Percentiles rank a stretch among this genome's conserved stretches.
These are phyloP conservation scores for Gymnopithys bicolor DNA, from an alignment of 2,797 vertebrate species.

Conservation along the genomic window DNA sequence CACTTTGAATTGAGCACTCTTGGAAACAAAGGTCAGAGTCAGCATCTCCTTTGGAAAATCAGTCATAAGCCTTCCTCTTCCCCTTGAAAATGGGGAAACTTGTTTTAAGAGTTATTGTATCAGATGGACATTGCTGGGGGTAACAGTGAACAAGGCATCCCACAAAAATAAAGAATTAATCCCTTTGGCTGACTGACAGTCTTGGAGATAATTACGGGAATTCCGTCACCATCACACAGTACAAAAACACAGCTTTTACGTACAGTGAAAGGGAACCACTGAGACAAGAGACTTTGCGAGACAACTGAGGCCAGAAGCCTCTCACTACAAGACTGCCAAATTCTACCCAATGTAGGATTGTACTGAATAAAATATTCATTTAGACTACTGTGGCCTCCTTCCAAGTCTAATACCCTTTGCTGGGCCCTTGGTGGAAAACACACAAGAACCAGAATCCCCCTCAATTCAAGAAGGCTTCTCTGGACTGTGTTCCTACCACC, in stretches of 20 bases:
- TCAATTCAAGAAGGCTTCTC: background rate
- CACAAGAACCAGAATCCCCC: background rate
- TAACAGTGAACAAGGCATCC: background rate
- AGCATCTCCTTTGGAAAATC: background rate
- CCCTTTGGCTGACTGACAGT: background rate
- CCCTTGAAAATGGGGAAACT: background rate
- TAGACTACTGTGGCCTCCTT: background rate
- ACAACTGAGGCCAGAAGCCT: background rate
- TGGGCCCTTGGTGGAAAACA: background rate
- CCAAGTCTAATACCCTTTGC: slow-evolving; percentile 30
- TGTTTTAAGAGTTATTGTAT: background rate
- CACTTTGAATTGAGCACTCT: background rate
- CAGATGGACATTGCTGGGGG: background rate
- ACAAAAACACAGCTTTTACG: background rate
- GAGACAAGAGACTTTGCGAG: background rate
- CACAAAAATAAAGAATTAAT: slow-evolving; percentile 3
- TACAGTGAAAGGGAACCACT: background rate
- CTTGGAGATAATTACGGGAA: background rate
- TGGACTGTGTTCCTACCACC: background rate
- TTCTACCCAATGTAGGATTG: background rate
- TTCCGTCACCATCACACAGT: background rate
- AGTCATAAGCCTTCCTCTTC: background rate
- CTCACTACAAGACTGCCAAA: background rate
- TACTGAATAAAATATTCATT: slow-evolving; percentile 20
- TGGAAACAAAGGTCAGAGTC: background rate